A percentile compares a stretch with the other conserved stretches of the same genome.
These are phyloP conservation scores for Oncorhynchus kisutch DNA, from an alignment of 2,113 vertebrate species.

Conservation along the genomic window DNA sequence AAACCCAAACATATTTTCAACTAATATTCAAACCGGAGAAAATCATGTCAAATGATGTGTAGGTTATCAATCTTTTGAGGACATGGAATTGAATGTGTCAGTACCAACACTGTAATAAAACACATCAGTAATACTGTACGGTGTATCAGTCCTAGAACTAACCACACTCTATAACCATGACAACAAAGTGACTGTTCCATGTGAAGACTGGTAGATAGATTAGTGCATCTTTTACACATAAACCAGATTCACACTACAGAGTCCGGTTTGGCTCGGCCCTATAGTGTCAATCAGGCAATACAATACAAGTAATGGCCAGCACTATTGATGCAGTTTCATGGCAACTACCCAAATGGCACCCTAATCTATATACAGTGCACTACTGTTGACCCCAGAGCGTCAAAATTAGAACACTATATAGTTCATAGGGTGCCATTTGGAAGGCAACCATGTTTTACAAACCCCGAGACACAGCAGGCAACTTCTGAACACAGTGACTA, in stretches of 20 bases:
- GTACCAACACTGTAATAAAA: constrained; percentile 44
- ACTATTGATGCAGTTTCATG: constrained; percentile 19
- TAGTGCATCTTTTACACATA: neutral
- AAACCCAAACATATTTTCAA: neutral
- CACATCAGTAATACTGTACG: constrained; percentile 50
- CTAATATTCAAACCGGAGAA: neutral
- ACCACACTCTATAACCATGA: neutral
- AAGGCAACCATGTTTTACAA: neutral
- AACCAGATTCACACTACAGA: constrained; percentile 3
- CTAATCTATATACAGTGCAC: too few relatives aligned
- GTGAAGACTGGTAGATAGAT: neutral
- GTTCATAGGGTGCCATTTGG: too few relatives aligned
- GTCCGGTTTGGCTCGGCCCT: neutral
- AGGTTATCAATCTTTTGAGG: constrained; percentile 1
- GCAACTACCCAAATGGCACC: too few relatives aligned
- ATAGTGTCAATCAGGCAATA: neutral
- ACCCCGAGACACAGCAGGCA: constrained; percentile 53
- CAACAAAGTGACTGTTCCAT: constrained; percentile 24
- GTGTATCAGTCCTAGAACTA: constrained; percentile 29
- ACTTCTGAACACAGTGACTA: constrained; percentile 22
- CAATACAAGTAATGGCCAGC: constrained; percentile 4
- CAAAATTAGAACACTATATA: too few relatives aligned
- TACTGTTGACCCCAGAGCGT: too few relatives aligned
- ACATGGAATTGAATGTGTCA: constrained; percentile 6
- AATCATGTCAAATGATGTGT: neutral